These are phyloP conservation scores for Narcine bancroftii DNA, from an alignment of 2,113 vertebrate genomes.

Conservation along the genomic window DNA sequence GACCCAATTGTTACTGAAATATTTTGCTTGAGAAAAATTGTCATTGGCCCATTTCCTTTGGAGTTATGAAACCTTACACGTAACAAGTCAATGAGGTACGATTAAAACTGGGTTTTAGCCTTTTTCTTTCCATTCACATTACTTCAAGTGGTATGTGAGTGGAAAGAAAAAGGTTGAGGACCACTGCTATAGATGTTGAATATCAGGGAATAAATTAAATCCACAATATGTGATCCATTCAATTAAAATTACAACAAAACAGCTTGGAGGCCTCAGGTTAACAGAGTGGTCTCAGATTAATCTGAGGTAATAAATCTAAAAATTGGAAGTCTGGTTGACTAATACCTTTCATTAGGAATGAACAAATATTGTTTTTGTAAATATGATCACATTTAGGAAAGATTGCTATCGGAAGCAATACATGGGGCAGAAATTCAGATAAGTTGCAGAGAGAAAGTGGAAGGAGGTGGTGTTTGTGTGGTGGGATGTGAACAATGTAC, in stretches of 20 bases:
- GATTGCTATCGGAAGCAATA: background rate
- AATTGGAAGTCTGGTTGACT: background rate
- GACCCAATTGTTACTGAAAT: too few relatives aligned
- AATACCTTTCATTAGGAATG: background rate
- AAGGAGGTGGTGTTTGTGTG: too few relatives aligned
- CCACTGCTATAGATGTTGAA: background rate
- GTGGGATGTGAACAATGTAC: background rate
- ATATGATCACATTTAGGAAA: background rate
- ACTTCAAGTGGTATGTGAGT: too few relatives aligned
- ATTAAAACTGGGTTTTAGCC: too few relatives aligned
- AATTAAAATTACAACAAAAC: background rate
- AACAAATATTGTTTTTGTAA: background rate
- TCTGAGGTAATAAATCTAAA: background rate
- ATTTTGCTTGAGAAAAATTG: too few relatives aligned
- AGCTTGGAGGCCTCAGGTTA: background rate
- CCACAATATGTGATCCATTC: background rate
- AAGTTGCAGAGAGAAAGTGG: background rate
- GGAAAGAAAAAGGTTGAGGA: too few relatives aligned
- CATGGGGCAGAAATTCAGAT: background rate
- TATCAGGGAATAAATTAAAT: background rate
- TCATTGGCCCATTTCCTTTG: too few relatives aligned
- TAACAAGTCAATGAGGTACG: too few relatives aligned
- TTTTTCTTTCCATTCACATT: too few relatives aligned
- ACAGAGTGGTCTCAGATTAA: background rate
- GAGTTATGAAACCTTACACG: too few relatives aligned